Base-by-base conservation (phyloP, 2,888 invertebrate species). In the Metopia argyrocephala region DNA sequence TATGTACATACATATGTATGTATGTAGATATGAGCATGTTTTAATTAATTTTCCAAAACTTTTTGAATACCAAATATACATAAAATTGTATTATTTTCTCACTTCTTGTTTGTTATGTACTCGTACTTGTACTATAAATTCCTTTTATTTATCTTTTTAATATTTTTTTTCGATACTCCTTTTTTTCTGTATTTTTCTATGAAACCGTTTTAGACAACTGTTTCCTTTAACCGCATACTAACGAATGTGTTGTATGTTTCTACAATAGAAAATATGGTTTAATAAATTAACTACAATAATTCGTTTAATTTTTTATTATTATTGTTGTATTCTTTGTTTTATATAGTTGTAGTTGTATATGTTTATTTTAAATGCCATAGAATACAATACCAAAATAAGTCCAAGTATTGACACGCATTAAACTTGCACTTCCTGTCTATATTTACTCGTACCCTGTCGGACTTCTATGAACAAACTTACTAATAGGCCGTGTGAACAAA, bases 381-480 rank as follows among this genome's bases (percentile, higher is more conserved):
- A 46, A 59, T 52, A 50, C 31, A 70, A 31, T 9, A 65, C 38
- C 18, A 48, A 9, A 61, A 74, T 27, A 66, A 59, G n/a, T 70
- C n/a, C 59, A 28, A 45, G 74, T 66, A 62, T 46, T 61, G 75
- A 78, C 79, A 82, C 82, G 80, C 82, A 82, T 84, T 84, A 71
- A 81, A 78, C 74, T 75, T 84, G 84, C 84, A 84, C 73, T 84
- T 84, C 81, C 82, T 83, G 78, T 59, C 59, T 65, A 38, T 38
- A 38, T 38, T 38, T 38, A 65, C 59, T 59, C 38, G 12, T 21
- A 38, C 28, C 21, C 48, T 56, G n/a, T 65, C 23, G 64, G 12
- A 20, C 15, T 54, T 21, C n/a, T 38, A n/a, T 57, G 28, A 28
- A 57, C n/a, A n/a, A n/a, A n/a, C n/a, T n/a, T n/a, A n/a, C n/a